Evolutionary conservation across 2,113 vertebrate species (phyloP), one percentile per base, ranked within the genome.

Genomic region (Eubucco bourcierii): DNA sequence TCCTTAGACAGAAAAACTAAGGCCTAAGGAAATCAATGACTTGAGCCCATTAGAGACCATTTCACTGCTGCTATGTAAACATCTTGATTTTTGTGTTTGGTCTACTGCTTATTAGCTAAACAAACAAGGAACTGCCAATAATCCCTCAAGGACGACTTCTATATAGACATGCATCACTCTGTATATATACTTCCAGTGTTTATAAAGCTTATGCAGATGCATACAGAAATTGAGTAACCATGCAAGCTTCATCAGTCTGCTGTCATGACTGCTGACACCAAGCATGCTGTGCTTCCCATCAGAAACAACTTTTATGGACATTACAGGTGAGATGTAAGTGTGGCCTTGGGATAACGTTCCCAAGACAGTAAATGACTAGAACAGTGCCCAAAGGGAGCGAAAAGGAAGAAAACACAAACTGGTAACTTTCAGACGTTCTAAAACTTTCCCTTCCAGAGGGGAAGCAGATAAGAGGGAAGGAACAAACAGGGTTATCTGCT

Each of bases 41-140:
- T 89, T 25, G 37, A 85, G 37, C 12, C 37, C 46, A 7, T 46
- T 81, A 84, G 52, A 92, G 47, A 79, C 41, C 44, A 71, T n/a
- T 82, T 70, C 63, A 86, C 52, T 89, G 63, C n/a, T 77, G 59
- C 39, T 80, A 66, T n/a, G 46, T n/a, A 92, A 92, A 33, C 29
- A 82, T 24, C 72, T 63, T n/a, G 65, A 68, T 73, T 86, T 91
- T 80, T 87, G 53, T 79, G 60, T 85, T 88, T 92, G 65, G 46
- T 64, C 52, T 83, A 84, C 53, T 92, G 68, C 60, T 93, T 9
- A 53, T 94, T 80, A 90, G 84, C 41, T 75, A 92, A 93, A 77
- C 13, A 59, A 93, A 82, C 81, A 87, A 60, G 60, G 60, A 95
- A 84, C 80, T 91, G 89, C 79, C 77, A 87, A 93, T 46, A 92